These are phyloP conservation scores for Hydropsyche betteni DNA, from an alignment of 2,888 invertebrate species.

Conservation along the genomic window DNA sequence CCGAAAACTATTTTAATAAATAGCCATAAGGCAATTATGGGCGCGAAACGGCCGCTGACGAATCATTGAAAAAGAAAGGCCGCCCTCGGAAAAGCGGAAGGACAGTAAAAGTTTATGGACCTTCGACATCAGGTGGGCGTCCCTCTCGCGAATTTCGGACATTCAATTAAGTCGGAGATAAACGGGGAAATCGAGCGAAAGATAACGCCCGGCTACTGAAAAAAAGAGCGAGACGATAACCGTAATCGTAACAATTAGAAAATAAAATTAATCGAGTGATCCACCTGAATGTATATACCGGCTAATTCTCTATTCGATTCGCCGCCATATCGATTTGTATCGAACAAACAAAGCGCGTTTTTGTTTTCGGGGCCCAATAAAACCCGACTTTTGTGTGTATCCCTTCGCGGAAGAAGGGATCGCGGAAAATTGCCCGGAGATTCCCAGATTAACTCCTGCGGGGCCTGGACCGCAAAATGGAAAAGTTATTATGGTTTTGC, in stretches of 20 bases:
- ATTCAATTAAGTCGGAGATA: slow-evolving; percentile 26
- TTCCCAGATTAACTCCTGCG: slow-evolving; percentile 1
- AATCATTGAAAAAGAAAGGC: background rate
- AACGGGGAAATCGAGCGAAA: slow-evolving; percentile 3
- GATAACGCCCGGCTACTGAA: background rate
- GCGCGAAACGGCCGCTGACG: background rate
- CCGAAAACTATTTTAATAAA: too few species aligned
- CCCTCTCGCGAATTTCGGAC: background rate
- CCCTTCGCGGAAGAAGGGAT: background rate
- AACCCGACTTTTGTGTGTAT: slow-evolving; percentile 22
- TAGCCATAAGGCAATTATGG: too few species aligned
- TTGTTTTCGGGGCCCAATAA: slow-evolving; percentile 19
- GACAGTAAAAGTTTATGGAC: too few species aligned
- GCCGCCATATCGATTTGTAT: too few species aligned
- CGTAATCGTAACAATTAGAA: slow-evolving; percentile 18
- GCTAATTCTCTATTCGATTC: too few species aligned
- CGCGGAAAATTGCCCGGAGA: slow-evolving; percentile 24
- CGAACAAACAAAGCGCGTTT: background rate
- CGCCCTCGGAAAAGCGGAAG: background rate
- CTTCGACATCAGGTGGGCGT: too few species aligned
- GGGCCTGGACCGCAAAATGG: slow-evolving; percentile 18
- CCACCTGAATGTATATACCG: background rate
- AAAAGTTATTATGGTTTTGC: slow-evolving; percentile 28
- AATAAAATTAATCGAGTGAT: background rate
- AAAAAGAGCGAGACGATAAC: slow-evolving; percentile 14